Evolutionary conservation across 2,888 invertebrate species (phyloP).

Genomic region (Nemurella pictetii): DNA sequence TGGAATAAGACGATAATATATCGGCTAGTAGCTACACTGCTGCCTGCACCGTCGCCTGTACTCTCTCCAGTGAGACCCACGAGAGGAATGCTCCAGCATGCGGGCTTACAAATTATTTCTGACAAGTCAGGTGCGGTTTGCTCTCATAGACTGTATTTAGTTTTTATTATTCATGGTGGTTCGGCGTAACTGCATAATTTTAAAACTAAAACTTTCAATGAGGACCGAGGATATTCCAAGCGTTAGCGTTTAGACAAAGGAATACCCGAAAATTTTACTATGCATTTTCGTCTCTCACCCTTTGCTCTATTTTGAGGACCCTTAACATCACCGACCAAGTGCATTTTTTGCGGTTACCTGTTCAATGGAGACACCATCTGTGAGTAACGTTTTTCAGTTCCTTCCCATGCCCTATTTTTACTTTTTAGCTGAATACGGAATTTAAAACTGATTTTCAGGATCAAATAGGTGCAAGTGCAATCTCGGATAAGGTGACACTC

Average conservation of each 20-base stretch:
- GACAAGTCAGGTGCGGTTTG: slow-evolving; percentile 5
- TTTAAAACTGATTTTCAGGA: neutral
- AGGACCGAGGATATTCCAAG: neutral
- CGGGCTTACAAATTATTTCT: slow-evolving; percentile 13
- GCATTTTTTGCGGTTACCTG: neutral
- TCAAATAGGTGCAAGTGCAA: neutral
- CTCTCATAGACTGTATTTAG: neutral
- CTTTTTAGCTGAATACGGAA: neutral
- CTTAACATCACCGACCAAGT: neutral
- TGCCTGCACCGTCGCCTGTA: neutral
- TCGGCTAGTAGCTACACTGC: neutral
- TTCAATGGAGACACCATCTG: neutral
- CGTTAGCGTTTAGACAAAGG: neutral
- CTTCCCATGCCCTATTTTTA: neutral
- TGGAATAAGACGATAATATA: slow-evolving; percentile 12
- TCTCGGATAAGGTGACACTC: neutral
- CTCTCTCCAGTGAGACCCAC: no score
- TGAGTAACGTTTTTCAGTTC: neutral
- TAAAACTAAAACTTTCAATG: neutral
- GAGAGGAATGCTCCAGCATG: neutral
- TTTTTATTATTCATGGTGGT: neutral
- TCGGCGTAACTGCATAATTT: neutral
- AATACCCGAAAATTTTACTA: neutral
- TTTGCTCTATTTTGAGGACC: neutral
- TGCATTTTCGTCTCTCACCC: neutral